Conservation (phyloP, 2,888 invertebrate species). For the Entomobrya multifasciata region DNA sequence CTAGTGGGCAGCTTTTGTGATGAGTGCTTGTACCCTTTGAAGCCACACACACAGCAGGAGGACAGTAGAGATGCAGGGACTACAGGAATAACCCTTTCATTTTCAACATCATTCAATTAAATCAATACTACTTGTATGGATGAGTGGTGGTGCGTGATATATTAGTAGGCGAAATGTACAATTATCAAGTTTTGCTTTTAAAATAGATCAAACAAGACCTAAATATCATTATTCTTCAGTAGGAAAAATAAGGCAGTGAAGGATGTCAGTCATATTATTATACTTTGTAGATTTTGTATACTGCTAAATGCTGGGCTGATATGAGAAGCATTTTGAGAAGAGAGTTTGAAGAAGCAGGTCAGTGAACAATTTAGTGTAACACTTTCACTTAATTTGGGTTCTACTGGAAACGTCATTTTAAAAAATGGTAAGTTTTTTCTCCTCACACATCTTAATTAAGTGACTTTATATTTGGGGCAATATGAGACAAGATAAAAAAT, state of each 20-base stretch:
- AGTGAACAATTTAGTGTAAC: background rate
- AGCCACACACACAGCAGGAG: slow-evolving; percentile 50
- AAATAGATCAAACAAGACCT: slow-evolving; percentile 18
- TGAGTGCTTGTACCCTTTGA: background rate
- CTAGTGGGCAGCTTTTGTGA: background rate
- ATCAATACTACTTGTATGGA: background rate
- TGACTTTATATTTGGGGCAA: too few species aligned
- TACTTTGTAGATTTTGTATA: background rate
- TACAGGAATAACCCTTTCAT: background rate
- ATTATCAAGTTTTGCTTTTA: background rate
- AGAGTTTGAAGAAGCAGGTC: slow-evolving; percentile 45
- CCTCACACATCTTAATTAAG: too few species aligned
- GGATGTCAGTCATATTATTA: background rate
- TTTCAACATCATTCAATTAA: slow-evolving; percentile 16
- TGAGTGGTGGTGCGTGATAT: background rate
- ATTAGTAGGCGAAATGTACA: background rate
- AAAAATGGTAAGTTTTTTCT: slow-evolving; percentile 41
- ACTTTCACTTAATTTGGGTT: background rate
- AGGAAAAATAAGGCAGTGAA: background rate
- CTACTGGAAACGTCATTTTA: background rate
- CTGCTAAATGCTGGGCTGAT: background rate
- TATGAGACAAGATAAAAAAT: too few species aligned
- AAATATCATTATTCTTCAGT: background rate
- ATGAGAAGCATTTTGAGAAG: background rate
- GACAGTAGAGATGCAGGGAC: background rate